Evolutionary conservation across 1,140 invertebrate species (phyloP), one percentile per base, ranked within the genome.

Genomic region (Myzus persicae): DNA sequence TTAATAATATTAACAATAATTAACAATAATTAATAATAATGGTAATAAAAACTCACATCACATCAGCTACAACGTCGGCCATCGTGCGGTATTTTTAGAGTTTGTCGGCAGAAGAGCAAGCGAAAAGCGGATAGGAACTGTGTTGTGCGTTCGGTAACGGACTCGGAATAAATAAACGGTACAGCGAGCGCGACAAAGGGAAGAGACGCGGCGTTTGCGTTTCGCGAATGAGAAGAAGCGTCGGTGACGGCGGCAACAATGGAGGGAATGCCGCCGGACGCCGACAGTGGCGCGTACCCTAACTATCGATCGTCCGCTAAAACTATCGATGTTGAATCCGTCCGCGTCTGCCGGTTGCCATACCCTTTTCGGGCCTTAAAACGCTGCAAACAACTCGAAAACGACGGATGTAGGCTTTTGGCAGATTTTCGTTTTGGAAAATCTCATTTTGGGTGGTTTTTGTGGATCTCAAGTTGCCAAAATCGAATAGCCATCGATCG

Each of bases 261-360:
- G 91, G 91, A 93, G 91, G 91, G 91, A 93, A 93, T 51, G 91
- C 76, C 46, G 81, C 44, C 91, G 91, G 91, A 93, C 91, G 91
- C 91, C 91, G 48, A 54, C 46, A 36, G 76, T 48, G 76, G 46
- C 46, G 76, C 76, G 38, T 46, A 46, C 46, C 36, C 22, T 22
- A 22, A 89, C 88, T 38, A 89, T 89, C 88, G 88, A 48, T 20
- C 9, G 1, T 24, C 1, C 6, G 1, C 38, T 4, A 1, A 4
- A 31, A 85, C 81, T 84, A 93, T 93, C 76, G 91, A 93, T 84
- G 1, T 20, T 26, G 1, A 3, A 14, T 1, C 26, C 26, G 26
- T 9, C 36, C 38, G 48, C 81, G 46, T 93, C 46, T 38, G 18
- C 26, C 31, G n/a, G 67, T 26, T 4, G 1, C 14, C 0, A 44